A percentile compares a stretch with the other conserved stretches of the same genome.
These are phyloP conservation scores for Formica aserva DNA, from an alignment of 2,888 invertebrate species.

Conservation along the genomic window DNA sequence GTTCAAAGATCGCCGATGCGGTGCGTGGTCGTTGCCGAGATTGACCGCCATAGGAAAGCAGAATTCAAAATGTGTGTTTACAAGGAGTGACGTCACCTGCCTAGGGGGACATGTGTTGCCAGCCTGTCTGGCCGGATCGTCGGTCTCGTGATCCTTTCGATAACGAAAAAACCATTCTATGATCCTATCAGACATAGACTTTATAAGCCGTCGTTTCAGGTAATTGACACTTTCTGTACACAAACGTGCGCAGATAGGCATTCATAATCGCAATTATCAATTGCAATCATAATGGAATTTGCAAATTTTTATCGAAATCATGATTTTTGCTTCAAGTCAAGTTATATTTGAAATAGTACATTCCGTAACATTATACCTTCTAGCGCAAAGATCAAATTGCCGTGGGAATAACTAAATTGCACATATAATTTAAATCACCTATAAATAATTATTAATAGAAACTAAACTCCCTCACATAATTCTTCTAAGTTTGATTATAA, in stretches of 20 bases:
- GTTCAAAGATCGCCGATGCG: conserved; percentile 67
- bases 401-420: background rate
- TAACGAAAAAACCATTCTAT: conserved; percentile 60
- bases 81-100: conserved; percentile 78
- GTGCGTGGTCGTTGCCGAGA: conserved; percentile 63
- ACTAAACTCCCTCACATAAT: background rate
- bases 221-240: conserved; percentile 60
- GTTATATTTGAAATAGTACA: background rate
- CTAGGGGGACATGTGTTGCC: conserved; percentile 77
- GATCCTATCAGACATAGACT: conserved; percentile 59
- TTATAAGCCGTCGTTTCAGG: conserved; percentile 46
- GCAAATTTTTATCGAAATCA: conserved; percentile 8
- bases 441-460: conserved; percentile 24
- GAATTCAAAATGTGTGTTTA: conserved; percentile 69
- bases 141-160: conserved; percentile 70
- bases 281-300: conserved; percentile 14
- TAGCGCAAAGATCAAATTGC: background rate
- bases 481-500: background rate
- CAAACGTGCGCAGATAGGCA: background rate
- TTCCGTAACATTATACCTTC: background rate
- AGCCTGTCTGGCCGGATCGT: conserved; percentile 79
- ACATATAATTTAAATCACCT: background rate
- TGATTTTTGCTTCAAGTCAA: background rate
- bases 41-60: conserved; percentile 67
- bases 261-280: background rate